phyloP scores from a whole-genome alignment of 1,140 invertebrate genomes.

The Drosophila eugracilis region DNA sequence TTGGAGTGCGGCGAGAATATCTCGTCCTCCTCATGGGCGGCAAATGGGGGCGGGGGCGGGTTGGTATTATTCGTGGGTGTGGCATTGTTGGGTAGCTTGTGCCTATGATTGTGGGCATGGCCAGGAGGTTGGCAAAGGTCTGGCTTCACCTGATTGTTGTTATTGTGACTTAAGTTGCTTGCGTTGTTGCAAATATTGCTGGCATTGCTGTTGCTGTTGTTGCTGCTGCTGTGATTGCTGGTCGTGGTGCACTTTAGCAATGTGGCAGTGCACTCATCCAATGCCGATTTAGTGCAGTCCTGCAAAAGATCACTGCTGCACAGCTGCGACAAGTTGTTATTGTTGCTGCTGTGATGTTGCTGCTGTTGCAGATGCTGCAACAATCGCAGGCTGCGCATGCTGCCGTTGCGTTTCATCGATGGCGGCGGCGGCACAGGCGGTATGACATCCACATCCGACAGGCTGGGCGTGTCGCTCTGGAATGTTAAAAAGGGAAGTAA shows the following conservation, averaged over 20 bases:
- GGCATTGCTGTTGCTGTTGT: slow-evolving; percentile 21
- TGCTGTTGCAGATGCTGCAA: slow-evolving; percentile 71
- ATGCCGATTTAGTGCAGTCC: slow-evolving; percentile 72
- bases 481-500: slow-evolving; percentile 32
- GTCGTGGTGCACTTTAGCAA: slow-evolving; percentile 73
- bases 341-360: slow-evolving; percentile 53
- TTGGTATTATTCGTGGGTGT: slow-evolving; percentile 13
- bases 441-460: slow-evolving; percentile 81
- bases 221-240: slow-evolving; percentile 30
- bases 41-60: slow-evolving; percentile 57
- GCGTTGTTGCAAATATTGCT: slow-evolving; percentile 12
- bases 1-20: slow-evolving; percentile 75
- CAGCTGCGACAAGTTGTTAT: slow-evolving; percentile 63
- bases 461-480: slow-evolving; percentile 76
- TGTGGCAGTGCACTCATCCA: slow-evolving; percentile 78
- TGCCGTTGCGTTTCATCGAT: slow-evolving; percentile 75
- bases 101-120: slow-evolving; percentile 37
- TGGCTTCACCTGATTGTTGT: slow-evolving; percentile 54
- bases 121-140: slow-evolving; percentile 71
- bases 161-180: slow-evolving; percentile 14
- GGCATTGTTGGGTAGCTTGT: slow-evolving; percentile 28
- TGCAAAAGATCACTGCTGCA: slow-evolving; percentile 76
- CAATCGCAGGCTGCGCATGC: slow-evolving; percentile 74
- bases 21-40: slow-evolving; percentile 69
- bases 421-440: slow-evolving; percentile 81